A percentile compares a stretch with the other conserved stretches of the same genome.
Conservation (phyloP, 1,140 invertebrate genomes). For the Probaryconus sp. region DNA sequence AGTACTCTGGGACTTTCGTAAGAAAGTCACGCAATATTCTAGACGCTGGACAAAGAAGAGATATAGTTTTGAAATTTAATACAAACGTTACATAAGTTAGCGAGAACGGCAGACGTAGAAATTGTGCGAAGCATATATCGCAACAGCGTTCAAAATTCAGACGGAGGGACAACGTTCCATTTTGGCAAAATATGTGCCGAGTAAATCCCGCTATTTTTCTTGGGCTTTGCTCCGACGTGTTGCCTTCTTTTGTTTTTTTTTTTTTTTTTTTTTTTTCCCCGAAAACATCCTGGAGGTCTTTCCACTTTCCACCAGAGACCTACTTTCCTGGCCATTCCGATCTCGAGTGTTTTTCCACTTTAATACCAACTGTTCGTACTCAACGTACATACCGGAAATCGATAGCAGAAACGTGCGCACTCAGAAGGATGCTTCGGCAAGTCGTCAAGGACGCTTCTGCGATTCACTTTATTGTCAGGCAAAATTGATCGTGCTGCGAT, state of each 20-base stretch:
- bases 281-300: slow-evolving; percentile 27
- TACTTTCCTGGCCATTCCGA: slow-evolving; percentile 52
- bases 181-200: slow-evolving; percentile 43
- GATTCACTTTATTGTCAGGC: slow-evolving; percentile 61
- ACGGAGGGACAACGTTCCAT: slow-evolving; percentile 33
- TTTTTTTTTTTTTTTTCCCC: slow-evolving; percentile 15
- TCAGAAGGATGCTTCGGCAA: slow-evolving; percentile 54
- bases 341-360: slow-evolving; percentile 59
- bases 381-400: slow-evolving; percentile 54
- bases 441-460: slow-evolving; percentile 58
- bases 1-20: not conserved
- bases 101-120: too few relatives aligned
- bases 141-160: slow-evolving; percentile 34
- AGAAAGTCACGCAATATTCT: slow-evolving; percentile 1
- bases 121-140: slow-evolving; percentile 6
- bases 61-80: slow-evolving; percentile 25
- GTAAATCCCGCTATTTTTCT: slow-evolving; percentile 50
- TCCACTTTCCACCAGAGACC: slow-evolving; percentile 56
- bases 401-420: slow-evolving; percentile 56
- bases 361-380: slow-evolving; percentile 58
- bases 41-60: not conserved
- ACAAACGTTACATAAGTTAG: slow-evolving; percentile 15
- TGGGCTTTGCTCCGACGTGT: slow-evolving; percentile 26
- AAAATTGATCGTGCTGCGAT: slow-evolving; percentile 59
- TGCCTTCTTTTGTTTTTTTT: slow-evolving; percentile 35